phyloP scores from a whole-genome alignment of 2,797 vertebrate species.

The Notoglanidium macrostoma region DNA sequence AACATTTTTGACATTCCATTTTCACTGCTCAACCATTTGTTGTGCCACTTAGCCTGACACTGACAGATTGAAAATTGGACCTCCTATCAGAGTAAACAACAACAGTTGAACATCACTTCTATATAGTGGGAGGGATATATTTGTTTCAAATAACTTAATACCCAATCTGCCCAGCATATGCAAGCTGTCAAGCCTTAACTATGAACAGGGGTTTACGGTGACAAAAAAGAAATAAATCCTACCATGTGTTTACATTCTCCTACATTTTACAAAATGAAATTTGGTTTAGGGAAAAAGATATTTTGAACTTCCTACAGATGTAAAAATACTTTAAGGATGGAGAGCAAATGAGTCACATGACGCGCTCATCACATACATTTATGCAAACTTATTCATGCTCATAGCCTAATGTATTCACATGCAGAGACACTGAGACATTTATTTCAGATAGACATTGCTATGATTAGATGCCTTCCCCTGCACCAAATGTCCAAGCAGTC shows the following conservation, averaged over 20 bases:
- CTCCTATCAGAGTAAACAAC: conserved; percentile 72
- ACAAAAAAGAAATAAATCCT: neutral
- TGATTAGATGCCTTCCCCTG: conserved; percentile 47
- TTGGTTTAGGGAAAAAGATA: neutral
- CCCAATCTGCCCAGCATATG: conserved; percentile 42
- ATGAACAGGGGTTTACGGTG: neutral
- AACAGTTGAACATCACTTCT: conserved; percentile 66
- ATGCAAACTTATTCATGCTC: conserved; percentile 43
- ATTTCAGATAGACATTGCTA: conserved; percentile 43
- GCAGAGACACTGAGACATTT: conserved; percentile 38
- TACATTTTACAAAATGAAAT: neutral
- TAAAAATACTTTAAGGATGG: neutral
- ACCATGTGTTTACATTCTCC: neutral
- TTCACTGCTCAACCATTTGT: conserved; percentile 71
- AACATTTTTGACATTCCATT: conserved; percentile 71
- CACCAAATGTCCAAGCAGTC: conserved; percentile 46
- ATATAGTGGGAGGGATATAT: conserved; percentile 58
- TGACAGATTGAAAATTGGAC: conserved; percentile 78
- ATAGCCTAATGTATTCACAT: conserved; percentile 26
- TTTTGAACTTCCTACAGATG: neutral
- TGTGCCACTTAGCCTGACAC: conserved; percentile 75
- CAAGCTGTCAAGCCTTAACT: conserved; percentile 14
- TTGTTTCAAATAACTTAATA: conserved; percentile 64
- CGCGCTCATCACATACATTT: conserved; percentile 32
- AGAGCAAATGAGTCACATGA: neutral